phyloP scores from a whole-genome alignment of 2,797 vertebrate genomes.

The Tenualosa thibaudeaui region DNA sequence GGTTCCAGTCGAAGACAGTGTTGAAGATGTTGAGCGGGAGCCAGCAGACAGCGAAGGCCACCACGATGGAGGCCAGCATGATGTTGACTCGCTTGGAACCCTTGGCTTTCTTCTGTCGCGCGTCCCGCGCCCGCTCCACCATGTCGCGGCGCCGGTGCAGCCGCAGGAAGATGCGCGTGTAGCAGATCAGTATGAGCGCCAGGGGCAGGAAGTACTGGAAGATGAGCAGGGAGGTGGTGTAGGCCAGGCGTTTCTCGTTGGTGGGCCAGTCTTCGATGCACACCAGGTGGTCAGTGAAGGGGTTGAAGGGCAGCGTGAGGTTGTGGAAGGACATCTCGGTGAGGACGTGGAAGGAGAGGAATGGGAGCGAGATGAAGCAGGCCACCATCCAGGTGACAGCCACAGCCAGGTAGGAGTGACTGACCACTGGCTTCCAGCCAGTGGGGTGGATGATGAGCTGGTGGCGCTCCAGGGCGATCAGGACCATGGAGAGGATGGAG shows the following conservation, averaged over 20 bases:
- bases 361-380: conserved; percentile 78
- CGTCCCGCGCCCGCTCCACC: conserved; percentile 75
- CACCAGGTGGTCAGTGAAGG: conserved; percentile 59
- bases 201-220: conserved; percentile 83
- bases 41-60: conserved; percentile 79
- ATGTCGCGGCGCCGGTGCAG: conserved; percentile 78
- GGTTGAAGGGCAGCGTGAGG: conserved; percentile 66
- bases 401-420: conserved; percentile 81
- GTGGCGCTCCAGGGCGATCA: conserved; percentile 84
- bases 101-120: conserved; percentile 67
- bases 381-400: conserved; percentile 77
- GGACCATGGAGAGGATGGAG: conserved; percentile 80
- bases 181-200: conserved; percentile 75
- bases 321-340: conserved; percentile 72
- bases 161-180: conserved; percentile 81
- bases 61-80: conserved; percentile 79
- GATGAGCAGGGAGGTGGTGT: conserved; percentile 79
- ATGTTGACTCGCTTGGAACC: conserved; percentile 75
- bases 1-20: conserved; percentile 82
- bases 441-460: conserved; percentile 86
- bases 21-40: conserved; percentile 83
- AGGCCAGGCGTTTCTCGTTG: conserved; percentile 68
- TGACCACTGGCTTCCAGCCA: conserved; percentile 79
- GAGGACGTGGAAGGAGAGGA: conserved; percentile 74
- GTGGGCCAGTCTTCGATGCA: conserved; percentile 82